Evolutionary conservation across 2,113 vertebrate species (phyloP).

Genomic region (Meles meles): DNA sequence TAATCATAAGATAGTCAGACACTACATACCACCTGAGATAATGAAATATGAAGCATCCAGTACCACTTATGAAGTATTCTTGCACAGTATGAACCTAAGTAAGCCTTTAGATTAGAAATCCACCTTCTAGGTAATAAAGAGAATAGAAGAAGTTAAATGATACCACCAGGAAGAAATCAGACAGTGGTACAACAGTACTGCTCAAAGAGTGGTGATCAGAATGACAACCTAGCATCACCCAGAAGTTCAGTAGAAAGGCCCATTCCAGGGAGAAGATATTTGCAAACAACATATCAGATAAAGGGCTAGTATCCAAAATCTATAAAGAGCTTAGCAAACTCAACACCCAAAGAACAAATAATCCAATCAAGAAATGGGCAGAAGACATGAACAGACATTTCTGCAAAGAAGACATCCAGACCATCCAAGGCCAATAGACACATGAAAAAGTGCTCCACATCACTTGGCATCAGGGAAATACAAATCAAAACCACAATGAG

Average conservation of each 20-base stretch:
- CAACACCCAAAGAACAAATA: too few relatives aligned
- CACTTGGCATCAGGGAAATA: too few relatives aligned
- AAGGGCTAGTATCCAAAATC: too few relatives aligned
- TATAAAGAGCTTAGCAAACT: too few relatives aligned
- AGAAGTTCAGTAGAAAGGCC: background rate
- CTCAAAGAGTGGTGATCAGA: background rate
- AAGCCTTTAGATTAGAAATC: background rate
- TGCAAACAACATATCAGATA: too few relatives aligned
- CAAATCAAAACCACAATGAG: too few relatives aligned
- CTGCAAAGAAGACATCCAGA: too few relatives aligned
- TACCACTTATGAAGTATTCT: background rate
- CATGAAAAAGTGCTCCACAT: too few relatives aligned
- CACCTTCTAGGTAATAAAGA: background rate
- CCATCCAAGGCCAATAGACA: too few relatives aligned
- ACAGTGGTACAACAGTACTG: background rate
- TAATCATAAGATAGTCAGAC: background rate
- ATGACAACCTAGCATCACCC: background rate
- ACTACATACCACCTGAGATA: background rate
- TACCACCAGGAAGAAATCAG: background rate
- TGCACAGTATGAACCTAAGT: background rate
- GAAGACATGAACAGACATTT: too few relatives aligned
- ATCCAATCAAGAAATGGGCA: too few relatives aligned
- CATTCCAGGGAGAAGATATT: too few relatives aligned
- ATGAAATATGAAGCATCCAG: background rate
- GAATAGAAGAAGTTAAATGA: background rate